Evolutionary conservation across 53 echinoderm and acorn worm genomes (phyloP), one percentile per base, ranked within the genome.

Genomic region (Henricia sp.): DNA sequence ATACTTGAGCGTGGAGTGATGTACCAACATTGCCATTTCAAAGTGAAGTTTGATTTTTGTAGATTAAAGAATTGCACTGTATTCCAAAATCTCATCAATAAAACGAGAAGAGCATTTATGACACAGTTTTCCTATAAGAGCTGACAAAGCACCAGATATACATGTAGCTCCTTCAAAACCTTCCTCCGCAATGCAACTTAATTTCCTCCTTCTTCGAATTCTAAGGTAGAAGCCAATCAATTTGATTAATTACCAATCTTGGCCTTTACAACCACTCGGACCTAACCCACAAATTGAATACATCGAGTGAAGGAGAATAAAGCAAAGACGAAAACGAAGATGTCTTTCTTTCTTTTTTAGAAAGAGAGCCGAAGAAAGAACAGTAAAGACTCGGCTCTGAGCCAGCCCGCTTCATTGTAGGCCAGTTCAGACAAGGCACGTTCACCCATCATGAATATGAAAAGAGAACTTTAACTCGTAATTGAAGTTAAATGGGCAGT

Each of bases 401-500:
- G 55, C 53, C 73, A 52, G n/a, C 52, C 55, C 11, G 67, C 67
- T 67, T 67, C 21, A 30, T 34, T 8, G 6, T 33, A 37, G 3
- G 35, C 23, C 60, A 9, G 24, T 36, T 58, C 42, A 40, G 41
- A 76, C n/a, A 40, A 29, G 80, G 65, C 80, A 80, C 34, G 80
- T 80, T 12, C 71, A 71, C 71, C 58, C 80, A 30, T 80, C 80
- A 63, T 64, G 64, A 80, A 80, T 80, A 80, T 80, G 80, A 80
- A 80, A 80, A 80, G 64, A 32, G 64, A 80, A 64, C 73, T 80
- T 80, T 46, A 17, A 19, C 64, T 64, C 34, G 80, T 80, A 80
- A 80, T 80, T 80, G 80, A 80, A 80, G 80, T 63, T 80, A 80
- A 80, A 80, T 64, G 80, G 80, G 80, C 80, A 80, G 80, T 80